phyloP scores from a whole-genome alignment of 2,113 vertebrate species.

The Elanoides forficatus region DNA sequence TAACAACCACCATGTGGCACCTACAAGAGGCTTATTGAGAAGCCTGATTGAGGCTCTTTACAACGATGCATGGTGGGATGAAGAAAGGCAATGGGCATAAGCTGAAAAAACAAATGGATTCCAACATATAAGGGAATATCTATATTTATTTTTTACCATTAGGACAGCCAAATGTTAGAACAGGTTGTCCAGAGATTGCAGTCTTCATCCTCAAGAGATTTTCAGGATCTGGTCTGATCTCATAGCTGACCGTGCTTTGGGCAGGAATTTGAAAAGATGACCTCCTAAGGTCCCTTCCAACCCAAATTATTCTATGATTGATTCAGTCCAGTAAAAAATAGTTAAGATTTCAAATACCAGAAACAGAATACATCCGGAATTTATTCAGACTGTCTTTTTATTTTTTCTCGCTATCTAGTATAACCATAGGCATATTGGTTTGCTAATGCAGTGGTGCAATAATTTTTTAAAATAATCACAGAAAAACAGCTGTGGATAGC shows the following conservation, averaged over 20 bases:
- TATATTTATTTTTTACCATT: background rate
- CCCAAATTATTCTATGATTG: background rate
- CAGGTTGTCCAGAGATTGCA: background rate
- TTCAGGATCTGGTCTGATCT: background rate
- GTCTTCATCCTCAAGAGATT: background rate
- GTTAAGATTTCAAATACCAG: background rate
- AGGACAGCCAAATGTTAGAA: background rate
- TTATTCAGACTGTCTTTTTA: background rate
- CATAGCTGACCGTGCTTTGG: background rate
- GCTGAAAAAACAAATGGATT: background rate
- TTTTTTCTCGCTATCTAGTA: background rate
- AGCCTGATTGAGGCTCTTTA: background rate
- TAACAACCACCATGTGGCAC: background rate
- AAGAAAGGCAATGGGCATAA: background rate
- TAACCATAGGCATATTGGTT: background rate
- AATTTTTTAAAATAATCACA: background rate
- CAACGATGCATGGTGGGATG: rapidly evolving
- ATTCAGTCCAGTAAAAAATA: background rate
- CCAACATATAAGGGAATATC: background rate
- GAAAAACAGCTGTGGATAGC: background rate
- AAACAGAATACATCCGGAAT: background rate
- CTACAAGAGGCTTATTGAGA: background rate
- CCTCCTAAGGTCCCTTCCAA: background rate
- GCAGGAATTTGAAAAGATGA: background rate
- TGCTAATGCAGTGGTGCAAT: background rate